Conservation (phyloP, 2,888 invertebrate species). For the Spisula subtruncata region DNA sequence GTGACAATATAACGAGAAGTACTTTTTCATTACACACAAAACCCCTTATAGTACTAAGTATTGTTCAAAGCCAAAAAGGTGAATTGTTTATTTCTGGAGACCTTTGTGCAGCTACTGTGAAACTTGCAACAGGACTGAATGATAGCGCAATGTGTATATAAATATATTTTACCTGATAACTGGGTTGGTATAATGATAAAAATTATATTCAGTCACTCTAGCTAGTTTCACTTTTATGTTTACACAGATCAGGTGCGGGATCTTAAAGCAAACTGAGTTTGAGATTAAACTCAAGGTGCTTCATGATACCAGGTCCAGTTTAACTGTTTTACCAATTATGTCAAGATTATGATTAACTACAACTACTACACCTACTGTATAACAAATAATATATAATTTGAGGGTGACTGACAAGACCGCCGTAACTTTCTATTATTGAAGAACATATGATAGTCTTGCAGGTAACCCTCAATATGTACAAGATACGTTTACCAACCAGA, state of each 20-base stretch:
- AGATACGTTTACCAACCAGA: neutral
- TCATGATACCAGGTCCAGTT: neutral
- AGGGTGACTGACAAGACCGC: too few relatives aligned
- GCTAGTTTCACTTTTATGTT: neutral
- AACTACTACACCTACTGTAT: neutral
- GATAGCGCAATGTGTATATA: too few relatives aligned
- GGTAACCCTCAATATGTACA: neutral
- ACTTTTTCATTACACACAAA: neutral
- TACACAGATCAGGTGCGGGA: neutral
- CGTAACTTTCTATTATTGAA: too few relatives aligned
- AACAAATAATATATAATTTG: too few relatives aligned
- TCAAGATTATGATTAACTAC: neutral
- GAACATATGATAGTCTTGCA: too few relatives aligned
- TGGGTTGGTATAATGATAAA: too few relatives aligned
- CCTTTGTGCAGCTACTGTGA: neutral
- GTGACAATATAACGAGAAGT: neutral
- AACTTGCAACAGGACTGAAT: neutral
- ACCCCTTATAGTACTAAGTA: neutral
- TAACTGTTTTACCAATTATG: constrained; percentile 13
- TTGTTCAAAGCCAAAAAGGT: neutral
- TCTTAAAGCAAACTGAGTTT: too few relatives aligned
- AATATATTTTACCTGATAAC: neutral
- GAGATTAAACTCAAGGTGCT: too few relatives aligned
- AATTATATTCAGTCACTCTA: neutral
- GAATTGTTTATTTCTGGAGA: neutral